phyloP scores from a whole-genome alignment of 2,113 vertebrate genomes.

The Labrus mixtus region DNA sequence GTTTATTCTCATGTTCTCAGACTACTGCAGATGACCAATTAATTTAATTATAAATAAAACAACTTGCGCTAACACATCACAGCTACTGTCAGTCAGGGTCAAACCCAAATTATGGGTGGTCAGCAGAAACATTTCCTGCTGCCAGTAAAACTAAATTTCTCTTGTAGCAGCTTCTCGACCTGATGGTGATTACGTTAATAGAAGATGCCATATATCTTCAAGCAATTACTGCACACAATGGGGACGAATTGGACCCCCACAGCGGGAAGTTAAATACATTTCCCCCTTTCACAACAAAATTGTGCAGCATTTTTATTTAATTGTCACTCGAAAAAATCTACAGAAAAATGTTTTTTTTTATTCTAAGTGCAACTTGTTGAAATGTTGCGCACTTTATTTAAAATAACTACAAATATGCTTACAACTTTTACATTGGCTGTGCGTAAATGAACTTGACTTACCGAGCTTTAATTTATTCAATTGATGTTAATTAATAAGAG shows the following conservation, averaged over 20 bases:
- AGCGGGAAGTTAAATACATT: conserved; percentile 89
- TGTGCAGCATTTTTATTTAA: conserved; percentile 62
- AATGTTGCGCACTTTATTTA: not conserved
- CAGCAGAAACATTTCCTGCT: conserved; percentile 79
- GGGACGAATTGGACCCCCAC: conserved; percentile 86
- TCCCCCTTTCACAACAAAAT: conserved; percentile 83
- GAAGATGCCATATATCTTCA: conserved; percentile 95
- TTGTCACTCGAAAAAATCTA: conserved; percentile 28
- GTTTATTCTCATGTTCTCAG: not conserved
- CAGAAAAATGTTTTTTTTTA: conserved; percentile 11
- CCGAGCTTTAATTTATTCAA: not conserved
- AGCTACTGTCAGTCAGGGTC: not conserved
- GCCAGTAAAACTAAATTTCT: conserved; percentile 80
- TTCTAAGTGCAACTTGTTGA: not conserved
- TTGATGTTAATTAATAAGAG: not conserved
- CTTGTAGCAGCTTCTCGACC: conserved; percentile 85
- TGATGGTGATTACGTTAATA: conserved; percentile 97
- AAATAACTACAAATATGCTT: too few relatives aligned
- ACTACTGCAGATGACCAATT: not conserved
- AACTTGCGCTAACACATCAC: not conserved
- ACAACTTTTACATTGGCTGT: not conserved
- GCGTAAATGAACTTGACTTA: conserved; percentile 5
- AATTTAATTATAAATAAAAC: not conserved
- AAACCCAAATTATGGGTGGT: conserved; percentile 85
- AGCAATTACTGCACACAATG: conserved; percentile 91